A percentile compares a stretch with the other conserved stretches of the same genome.
phyloP scores from a whole-genome alignment of 2,888 invertebrate species.

The Antitype chi region DNA sequence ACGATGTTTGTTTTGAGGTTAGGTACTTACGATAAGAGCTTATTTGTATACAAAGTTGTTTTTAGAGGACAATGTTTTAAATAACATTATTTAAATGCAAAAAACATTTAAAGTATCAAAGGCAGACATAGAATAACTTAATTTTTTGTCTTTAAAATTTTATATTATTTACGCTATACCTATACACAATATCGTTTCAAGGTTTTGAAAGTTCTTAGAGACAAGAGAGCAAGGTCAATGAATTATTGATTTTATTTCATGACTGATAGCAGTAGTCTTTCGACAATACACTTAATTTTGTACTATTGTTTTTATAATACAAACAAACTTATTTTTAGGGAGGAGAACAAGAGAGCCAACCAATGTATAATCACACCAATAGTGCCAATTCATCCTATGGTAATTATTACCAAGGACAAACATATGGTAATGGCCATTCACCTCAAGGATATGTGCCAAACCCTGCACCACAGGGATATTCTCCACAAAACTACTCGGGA shows the following conservation, averaged over 20 bases:
- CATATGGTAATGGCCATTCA: slow-evolving; percentile 87
- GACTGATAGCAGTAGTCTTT: neutral
- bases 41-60: slow-evolving; percentile 48
- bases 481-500: slow-evolving; percentile 83
- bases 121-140: neutral
- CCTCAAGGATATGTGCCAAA: slow-evolving; percentile 86
- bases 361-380: slow-evolving; percentile 86
- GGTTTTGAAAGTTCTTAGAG: slow-evolving; percentile 39
- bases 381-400: slow-evolving; percentile 85
- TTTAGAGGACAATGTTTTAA: neutral
- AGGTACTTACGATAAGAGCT: slow-evolving; percentile 50
- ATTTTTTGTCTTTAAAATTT: neutral
- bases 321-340: slow-evolving; percentile 75
- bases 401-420: slow-evolving; percentile 87
- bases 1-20: slow-evolving; percentile 65
- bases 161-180: neutral
- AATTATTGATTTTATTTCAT: neutral
- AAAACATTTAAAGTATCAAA: neutral
- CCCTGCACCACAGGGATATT: slow-evolving; percentile 84
- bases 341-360: slow-evolving; percentile 86
- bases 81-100: neutral
- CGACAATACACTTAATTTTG: neutral
- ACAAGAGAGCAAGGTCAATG: neutral
- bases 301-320: neutral
- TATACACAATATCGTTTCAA: slow-evolving; percentile 27